Evolutionary conservation across 2,888 invertebrate genomes (phyloP), one percentile per base, ranked within the genome.

Genomic region (Steinernema carpocapsae): DNA sequence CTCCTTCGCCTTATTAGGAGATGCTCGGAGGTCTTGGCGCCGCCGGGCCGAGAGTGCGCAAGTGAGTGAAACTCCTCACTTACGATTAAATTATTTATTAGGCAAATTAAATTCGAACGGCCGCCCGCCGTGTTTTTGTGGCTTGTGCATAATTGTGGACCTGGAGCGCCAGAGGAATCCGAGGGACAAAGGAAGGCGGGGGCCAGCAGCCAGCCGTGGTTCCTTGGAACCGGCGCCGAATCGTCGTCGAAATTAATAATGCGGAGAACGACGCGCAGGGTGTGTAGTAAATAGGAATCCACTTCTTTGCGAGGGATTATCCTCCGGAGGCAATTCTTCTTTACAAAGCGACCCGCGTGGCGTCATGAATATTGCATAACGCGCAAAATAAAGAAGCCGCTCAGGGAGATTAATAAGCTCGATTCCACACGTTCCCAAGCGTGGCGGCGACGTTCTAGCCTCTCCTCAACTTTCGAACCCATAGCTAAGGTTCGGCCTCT

Each of bases 81-180:
- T 51, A 51, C 51, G 56, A 56, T 24, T 56, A 56, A 56, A 56
- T 56, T 56, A 56, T 56, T 56, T 56, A 56, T 14, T 56, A 56
- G 26, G 56, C 26, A 48, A 56, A 56, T 56, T 56, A 56, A 56
- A 56, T 56, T 56, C 56, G 56, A 56, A 26, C 56, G 56, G 26
- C 6, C 26, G 56, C 43, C 17, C 51, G 12, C 51, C 19, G n/a
- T 56, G 56, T 56, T 56, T 56, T 56, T 56, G 56, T 56, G 56
- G 24, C 56, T 22, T 26, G 6, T 26, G 56, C 56, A 56, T 56
- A 56, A 56, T 24, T 56, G 56, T 22, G 6, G 6, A 6, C 22
- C n/a, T 24, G 24, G 10, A 24, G 7, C 56, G 56, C 56, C 26
- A 7, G 6, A 56, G 26, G 26, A 56, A n/a, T n/a, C n/a, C n/a